These are phyloP conservation scores for Phoeniculus purpureus DNA, from an alignment of 2,797 vertebrate species.

Conservation along the genomic window DNA sequence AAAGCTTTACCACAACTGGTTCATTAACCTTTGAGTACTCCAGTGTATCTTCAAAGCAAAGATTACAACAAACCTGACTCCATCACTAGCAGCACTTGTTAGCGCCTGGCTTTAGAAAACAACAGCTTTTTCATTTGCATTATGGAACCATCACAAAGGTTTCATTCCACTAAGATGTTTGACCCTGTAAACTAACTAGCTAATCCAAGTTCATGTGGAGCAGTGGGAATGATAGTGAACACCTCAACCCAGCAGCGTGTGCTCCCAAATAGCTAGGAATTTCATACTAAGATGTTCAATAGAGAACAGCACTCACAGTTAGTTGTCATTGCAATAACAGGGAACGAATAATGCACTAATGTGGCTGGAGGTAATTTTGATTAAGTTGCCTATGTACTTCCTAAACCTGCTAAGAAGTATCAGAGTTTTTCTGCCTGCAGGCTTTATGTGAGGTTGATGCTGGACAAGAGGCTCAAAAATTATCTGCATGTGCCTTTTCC, in stretches of 20 bases:
- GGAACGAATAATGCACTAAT: background rate
- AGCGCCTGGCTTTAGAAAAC: constrained; percentile 53
- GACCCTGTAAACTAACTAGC: background rate
- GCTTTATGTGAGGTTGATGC: background rate
- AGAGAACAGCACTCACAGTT: accelerated
- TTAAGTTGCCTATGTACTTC: background rate
- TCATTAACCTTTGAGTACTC: constrained; percentile 94
- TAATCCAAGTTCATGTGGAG: background rate
- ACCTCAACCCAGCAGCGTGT: background rate
- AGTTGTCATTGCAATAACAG: background rate
- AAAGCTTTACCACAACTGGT: constrained; percentile 92
- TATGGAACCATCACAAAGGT: constrained; percentile 19
- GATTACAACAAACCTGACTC: constrained; percentile 76
- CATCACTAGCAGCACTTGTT: constrained; percentile 60
- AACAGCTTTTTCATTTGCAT: constrained; percentile 48
- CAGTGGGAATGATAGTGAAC: background rate
- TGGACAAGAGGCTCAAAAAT: background rate
- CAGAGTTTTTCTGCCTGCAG: background rate
- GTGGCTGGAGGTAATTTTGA: background rate
- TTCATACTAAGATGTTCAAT: background rate
- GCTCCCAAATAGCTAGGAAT: background rate
- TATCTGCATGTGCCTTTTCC: background rate
- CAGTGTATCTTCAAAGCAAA: constrained; percentile 79
- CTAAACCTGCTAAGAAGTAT: background rate
- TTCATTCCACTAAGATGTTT: background rate